A percentile compares a stretch with the other conserved stretches of the same genome.
Conservation (phyloP, 2,888 invertebrate species). For the Eudemis profundana region DNA sequence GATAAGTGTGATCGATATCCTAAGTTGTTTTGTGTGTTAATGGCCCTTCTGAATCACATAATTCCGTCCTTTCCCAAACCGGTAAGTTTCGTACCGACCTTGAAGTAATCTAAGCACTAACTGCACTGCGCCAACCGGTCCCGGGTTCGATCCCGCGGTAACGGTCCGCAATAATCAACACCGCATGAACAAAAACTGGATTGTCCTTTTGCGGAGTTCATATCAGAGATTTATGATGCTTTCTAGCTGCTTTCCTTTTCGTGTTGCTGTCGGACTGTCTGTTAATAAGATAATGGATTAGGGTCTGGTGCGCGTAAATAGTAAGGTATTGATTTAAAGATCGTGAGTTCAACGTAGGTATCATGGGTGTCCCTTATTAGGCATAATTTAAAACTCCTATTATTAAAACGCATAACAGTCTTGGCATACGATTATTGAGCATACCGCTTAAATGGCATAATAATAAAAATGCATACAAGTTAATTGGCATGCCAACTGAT, state of each 20-base stretch:
- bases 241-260: conserved; percentile 57
- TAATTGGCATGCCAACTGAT: no score
- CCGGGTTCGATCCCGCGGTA: background rate
- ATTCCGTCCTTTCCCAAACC: conserved; percentile 13
- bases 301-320: background rate
- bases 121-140: conserved; percentile 35
- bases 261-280: conserved; percentile 32
- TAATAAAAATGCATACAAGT: no score
- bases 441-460: no score
- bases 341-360: no score
- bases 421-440: no score
- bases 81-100: conserved; percentile 10
- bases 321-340: conserved; percentile 5
- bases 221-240: conserved; percentile 51
- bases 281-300: conserved; percentile 22
- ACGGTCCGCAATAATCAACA: conserved; percentile 37
- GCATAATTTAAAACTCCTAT: no score
- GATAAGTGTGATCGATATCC: no score
- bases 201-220: conserved; percentile 55
- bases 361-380: no score
- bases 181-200: conserved; percentile 53
- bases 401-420: no score
- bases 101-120: conserved; percentile 16
- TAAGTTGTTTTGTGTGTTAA: no score
- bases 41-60: no score